A percentile compares a stretch with the other conserved stretches of the same genome.
Conservation (phyloP, 2,888 invertebrate species). For the Desoria tigrina region DNA sequence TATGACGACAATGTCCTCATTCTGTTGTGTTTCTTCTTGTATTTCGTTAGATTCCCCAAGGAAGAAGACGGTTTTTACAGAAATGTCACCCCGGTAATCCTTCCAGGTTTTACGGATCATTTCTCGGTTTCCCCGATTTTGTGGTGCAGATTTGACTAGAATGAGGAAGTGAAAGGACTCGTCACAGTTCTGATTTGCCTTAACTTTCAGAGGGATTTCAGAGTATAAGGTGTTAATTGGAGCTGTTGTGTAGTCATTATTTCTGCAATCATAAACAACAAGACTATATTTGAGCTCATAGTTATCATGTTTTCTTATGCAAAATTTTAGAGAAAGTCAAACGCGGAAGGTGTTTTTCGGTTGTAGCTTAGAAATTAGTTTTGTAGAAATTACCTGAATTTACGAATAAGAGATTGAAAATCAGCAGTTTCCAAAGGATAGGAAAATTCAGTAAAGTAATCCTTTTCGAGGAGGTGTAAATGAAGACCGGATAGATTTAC, state of each 20-base stretch:
- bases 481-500: constrained; percentile 69
- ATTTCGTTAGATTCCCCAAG: constrained; percentile 59
- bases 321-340: no score
- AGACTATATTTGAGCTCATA: no score
- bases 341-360: no score
- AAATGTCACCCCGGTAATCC: constrained; percentile 70
- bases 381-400: constrained; percentile 54
- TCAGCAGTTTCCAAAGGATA: constrained; percentile 68
- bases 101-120: constrained; percentile 84
- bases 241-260: constrained; percentile 38
- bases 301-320: no score
- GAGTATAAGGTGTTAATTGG: constrained; percentile 41
- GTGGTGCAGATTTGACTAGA: constrained; percentile 72
- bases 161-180: constrained; percentile 59
- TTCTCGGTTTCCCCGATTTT: constrained; percentile 67
- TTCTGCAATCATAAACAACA: constrained; percentile 55
- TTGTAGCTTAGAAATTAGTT: neutral
- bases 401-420: neutral
- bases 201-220: constrained; percentile 54
- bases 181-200: constrained; percentile 60
- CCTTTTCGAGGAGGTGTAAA: constrained; percentile 70
- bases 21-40: constrained; percentile 47
- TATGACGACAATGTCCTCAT: constrained; percentile 77
- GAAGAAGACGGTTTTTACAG: constrained; percentile 73
- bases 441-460: constrained; percentile 69